Conservation (phyloP, 2,797 vertebrate species). For the Numenius phaeopus region DNA sequence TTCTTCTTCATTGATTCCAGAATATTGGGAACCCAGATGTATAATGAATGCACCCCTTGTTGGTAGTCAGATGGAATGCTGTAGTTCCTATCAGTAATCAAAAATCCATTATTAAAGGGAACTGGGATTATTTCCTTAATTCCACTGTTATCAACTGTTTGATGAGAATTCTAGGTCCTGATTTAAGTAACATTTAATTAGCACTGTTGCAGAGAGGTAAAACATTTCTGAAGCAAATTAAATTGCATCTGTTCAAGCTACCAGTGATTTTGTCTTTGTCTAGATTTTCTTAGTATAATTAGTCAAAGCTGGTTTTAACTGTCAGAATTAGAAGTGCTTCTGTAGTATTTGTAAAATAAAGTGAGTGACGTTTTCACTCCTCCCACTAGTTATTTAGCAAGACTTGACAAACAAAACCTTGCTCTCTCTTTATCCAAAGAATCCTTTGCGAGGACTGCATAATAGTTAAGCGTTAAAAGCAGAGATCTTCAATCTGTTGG, state of each 20-base stretch:
- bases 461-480: background rate
- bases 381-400: background rate
- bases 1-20: conserved; percentile 7
- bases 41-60: background rate
- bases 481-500: background rate
- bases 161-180: background rate
- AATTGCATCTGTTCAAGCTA: background rate
- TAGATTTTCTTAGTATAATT: background rate
- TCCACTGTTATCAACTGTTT: conserved; percentile 12
- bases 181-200: conserved; percentile 51
- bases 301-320: background rate
- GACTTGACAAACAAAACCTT: background rate
- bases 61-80: conserved; percentile 12
- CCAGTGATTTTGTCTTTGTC: background rate
- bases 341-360: background rate
- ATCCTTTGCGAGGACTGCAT: background rate
- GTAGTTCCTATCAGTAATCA: conserved; percentile 23
- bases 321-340: background rate
- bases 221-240: conserved; percentile 13
- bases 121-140: conserved; percentile 30
- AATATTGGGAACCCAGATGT: background rate
- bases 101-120: conserved; percentile 42
- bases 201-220: background rate
- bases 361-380: background rate
- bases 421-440: background rate